Conservation (phyloP, 2,888 invertebrate species). For the Pilophorus perplexus region DNA sequence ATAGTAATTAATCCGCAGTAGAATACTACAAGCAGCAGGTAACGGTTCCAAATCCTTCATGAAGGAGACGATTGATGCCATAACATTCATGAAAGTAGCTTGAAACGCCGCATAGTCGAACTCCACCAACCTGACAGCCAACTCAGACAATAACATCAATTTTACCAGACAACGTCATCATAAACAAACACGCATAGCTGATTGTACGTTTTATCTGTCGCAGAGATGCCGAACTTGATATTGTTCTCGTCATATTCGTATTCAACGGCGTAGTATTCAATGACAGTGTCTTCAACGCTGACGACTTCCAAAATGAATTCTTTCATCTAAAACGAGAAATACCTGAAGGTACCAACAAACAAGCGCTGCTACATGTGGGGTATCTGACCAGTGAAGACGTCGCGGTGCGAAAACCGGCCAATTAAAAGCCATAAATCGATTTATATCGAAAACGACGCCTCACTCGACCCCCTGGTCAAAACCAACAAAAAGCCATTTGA, state of each 20-base stretch:
- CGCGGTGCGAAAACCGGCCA: background rate
- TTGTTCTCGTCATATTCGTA: conserved; percentile 5
- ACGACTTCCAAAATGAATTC: conserved; percentile 7
- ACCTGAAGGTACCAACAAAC: background rate
- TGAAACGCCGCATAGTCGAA: background rate
- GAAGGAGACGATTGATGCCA: background rate
- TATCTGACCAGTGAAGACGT: background rate
- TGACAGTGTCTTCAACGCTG: background rate
- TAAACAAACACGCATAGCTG: too few relatives aligned
- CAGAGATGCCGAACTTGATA: background rate
- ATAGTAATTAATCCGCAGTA: background rate
- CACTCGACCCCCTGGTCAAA: too few relatives aligned
- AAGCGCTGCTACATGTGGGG: too few relatives aligned
- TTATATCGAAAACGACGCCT: too few relatives aligned
- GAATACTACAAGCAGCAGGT: background rate
- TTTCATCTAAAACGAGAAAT: conserved; percentile 6
- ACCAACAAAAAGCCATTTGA: too few relatives aligned
- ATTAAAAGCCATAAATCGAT: too few relatives aligned
- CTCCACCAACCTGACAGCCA: background rate
- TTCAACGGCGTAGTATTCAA: background rate
- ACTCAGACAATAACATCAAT: too few relatives aligned
- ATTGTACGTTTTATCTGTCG: background rate
- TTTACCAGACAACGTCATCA: too few relatives aligned
- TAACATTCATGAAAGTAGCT: background rate
- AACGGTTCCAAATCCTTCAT: background rate